Evolutionary conservation across 2,113 vertebrate genomes (phyloP), one percentile per base, ranked within the genome.

Genomic region (Cricetomys ansorgei): DNA sequence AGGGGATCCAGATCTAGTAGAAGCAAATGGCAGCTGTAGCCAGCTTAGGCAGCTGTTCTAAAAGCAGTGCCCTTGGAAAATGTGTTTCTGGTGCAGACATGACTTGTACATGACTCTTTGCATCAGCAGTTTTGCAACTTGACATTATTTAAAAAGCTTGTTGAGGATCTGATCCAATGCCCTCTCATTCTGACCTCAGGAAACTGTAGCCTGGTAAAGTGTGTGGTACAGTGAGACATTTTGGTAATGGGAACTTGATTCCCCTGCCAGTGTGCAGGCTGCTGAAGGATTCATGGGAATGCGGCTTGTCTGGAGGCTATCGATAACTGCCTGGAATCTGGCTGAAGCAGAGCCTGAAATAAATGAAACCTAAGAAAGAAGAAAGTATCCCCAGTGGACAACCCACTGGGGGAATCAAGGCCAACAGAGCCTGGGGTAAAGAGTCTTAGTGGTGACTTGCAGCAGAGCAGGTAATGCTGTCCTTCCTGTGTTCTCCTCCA

Each of bases 1-100:
- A 92, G 40, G n/a, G n/a, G 88, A 23, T 59, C 91, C 16, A 19
- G 27, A 75, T 80, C 76, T 43, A 80, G 64, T 79, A 88, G 67
- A 88, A 88, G 92, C 69, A 72, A 85, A 76, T 92, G 62, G 53
- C 76, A 59, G 17, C 34, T 76, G 31, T 55, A 40, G 84, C 92
- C 57, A 69, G 92, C 85, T 53, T 91, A 93, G n/a, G 43, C 27
- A 64, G 85, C 95, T 59, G 23, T 83, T 92, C 76, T 76, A 5
- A 48, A 85, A 94, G 8, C 59, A 50, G 23, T 50, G 55, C 72
- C 67, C 88, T 89, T 95, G 77, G 88, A 67, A 85, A 53, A 84
- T 95, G 43, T 95, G 31, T 84, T 88, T 96, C 97, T 97, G 92
- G 92, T 89, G 90, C 96, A 95, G 93, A 79, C 19, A 8, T 23